Percentiles rank a stretch among this genome's conserved stretches.
Conservation (phyloP, 2,113 vertebrate species). For the Psittacula cyanocephala region DNA sequence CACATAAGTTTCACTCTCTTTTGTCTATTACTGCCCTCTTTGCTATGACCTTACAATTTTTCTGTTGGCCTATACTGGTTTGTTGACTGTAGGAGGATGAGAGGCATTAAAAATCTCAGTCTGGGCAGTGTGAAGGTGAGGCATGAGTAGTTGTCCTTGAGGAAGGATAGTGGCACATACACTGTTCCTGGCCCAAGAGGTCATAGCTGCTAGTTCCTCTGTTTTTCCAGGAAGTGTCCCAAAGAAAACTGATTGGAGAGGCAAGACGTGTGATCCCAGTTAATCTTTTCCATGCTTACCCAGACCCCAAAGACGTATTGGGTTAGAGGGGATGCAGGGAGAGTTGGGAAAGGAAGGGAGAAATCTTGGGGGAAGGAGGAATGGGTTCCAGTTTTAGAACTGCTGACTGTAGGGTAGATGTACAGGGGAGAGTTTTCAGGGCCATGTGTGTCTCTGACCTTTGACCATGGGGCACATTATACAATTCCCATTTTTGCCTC, state of each 20-base stretch:
- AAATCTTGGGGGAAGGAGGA: not conserved
- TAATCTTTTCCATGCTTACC: not conserved
- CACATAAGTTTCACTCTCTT: not conserved
- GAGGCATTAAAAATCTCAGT: not conserved
- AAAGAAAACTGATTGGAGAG: not conserved
- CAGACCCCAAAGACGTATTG: not conserved
- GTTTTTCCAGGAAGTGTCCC: not conserved
- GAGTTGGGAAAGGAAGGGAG: not conserved
- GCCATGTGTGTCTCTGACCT: not conserved
- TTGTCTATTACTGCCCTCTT: not conserved
- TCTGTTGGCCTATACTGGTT: not conserved
- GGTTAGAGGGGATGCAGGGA: not conserved
- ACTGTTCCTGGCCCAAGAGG: not conserved
- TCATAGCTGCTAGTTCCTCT: not conserved
- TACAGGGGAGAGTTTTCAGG: fast-evolving
- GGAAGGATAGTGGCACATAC: not conserved
- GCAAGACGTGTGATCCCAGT: not conserved
- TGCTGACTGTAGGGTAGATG: not conserved
- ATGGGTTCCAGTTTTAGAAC: not conserved
- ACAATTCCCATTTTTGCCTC: not conserved
- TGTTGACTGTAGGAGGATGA: not conserved
- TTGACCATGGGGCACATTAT: not conserved
- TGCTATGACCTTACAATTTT: not conserved
- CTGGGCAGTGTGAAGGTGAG: not conserved
- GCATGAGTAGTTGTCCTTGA: not conserved